Conservation (phyloP, 2,797 vertebrate genomes). For the Parauchenoglanis ngamensis region DNA sequence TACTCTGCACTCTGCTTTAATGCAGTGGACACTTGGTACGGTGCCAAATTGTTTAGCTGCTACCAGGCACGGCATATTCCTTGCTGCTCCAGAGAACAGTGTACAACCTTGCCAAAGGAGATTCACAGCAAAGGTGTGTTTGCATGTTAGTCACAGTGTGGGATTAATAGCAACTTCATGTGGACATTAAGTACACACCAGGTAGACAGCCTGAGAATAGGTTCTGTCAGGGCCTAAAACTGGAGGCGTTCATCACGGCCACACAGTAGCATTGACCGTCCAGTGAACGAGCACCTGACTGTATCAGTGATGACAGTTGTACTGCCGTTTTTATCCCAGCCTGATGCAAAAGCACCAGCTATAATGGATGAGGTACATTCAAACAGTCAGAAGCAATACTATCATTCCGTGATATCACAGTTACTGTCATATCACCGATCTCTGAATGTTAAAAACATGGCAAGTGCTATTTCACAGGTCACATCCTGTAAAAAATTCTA, state of each 20-base stretch:
- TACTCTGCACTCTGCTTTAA: slow-evolving; percentile 39
- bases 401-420: neutral
- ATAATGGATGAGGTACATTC: neutral
- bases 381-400: neutral
- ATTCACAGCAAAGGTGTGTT: slow-evolving; percentile 39
- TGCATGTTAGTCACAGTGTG: slow-evolving; percentile 40
- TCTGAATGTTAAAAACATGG: neutral
- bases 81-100: slow-evolving; percentile 14
- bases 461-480: neutral
- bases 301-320: slow-evolving; percentile 21
- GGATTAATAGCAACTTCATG: slow-evolving; percentile 35
- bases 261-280: slow-evolving; percentile 4
- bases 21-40: slow-evolving; percentile 21
- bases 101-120: slow-evolving; percentile 35
- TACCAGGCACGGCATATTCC: neutral
- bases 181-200: slow-evolving; percentile 39
- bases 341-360: slow-evolving; percentile 11
- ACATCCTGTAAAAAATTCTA: neutral
- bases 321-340: slow-evolving; percentile 9
- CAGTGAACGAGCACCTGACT: slow-evolving; percentile 23
- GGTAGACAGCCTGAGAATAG: slow-evolving; percentile 23
- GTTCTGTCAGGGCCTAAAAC: slow-evolving; percentile 42
- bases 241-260: slow-evolving; percentile 30
- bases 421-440: slow-evolving; percentile 7
- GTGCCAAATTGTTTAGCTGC: slow-evolving; percentile 23